These are phyloP conservation scores for Heliconius hortense DNA, from an alignment of 2,888 invertebrate genomes.

Conservation along the genomic window DNA sequence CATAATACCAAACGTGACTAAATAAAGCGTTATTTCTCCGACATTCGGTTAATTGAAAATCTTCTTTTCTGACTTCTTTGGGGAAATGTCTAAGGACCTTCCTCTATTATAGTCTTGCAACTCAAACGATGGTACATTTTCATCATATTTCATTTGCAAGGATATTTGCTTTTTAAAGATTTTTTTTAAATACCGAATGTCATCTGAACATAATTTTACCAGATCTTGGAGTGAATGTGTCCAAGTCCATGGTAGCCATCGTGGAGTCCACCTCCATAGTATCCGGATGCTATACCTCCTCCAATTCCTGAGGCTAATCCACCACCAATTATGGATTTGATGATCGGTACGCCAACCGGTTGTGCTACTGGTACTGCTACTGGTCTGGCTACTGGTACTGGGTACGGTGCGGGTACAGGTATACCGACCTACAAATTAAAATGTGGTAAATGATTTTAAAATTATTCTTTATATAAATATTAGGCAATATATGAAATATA, in stretches of 20 bases:
- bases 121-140: slow-evolving; percentile 19
- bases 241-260: slow-evolving; percentile 47
- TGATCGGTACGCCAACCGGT: slow-evolving; percentile 62
- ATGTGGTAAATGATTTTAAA: neutral
- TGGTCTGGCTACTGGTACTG: slow-evolving; percentile 71
- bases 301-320: slow-evolving; percentile 16
- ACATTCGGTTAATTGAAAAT: slow-evolving; percentile 44
- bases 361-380: slow-evolving; percentile 70
- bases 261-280: slow-evolving; percentile 42
- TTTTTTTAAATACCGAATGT: slow-evolving; percentile 47
- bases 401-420: slow-evolving; percentile 75
- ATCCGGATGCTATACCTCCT: slow-evolving; percentile 39
- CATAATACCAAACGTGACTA: slow-evolving; percentile 65
- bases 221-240: slow-evolving; percentile 54
- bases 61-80: slow-evolving; percentile 13
- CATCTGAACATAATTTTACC: slow-evolving; percentile 52
- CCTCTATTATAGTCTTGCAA: slow-evolving; percentile 16
- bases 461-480: neutral
- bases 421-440: slow-evolving; percentile 64
- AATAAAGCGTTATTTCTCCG: slow-evolving; percentile 52
- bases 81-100: slow-evolving; percentile 23
- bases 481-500: neutral
- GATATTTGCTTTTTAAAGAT: slow-evolving; percentile 21
- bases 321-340: slow-evolving; percentile 48
- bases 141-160: slow-evolving; percentile 17